A percentile compares a stretch with the other conserved stretches of the same genome.
phyloP scores from a whole-genome alignment of 2,113 vertebrate species.

The Probosciger aterrimus region DNA sequence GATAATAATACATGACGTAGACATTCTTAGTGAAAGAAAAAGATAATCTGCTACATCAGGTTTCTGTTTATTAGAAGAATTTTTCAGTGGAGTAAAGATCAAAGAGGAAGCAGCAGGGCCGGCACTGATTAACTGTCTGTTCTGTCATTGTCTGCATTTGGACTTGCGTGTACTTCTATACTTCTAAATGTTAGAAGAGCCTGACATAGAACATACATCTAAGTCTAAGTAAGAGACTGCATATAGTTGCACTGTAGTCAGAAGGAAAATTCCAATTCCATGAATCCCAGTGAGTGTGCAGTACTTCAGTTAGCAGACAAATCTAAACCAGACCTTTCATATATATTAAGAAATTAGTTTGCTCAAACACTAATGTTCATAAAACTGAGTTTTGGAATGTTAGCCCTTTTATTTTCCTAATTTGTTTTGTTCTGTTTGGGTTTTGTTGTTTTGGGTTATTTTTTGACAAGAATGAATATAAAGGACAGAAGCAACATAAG shows the following conservation, averaged over 20 bases:
- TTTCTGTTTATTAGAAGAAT: neutral
- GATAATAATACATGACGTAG: neutral
- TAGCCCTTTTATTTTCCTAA: neutral
- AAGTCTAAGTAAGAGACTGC: neutral
- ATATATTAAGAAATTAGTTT: neutral
- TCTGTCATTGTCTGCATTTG: neutral
- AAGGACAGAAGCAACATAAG: neutral
- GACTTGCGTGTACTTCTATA: neutral
- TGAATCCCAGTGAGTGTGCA: neutral
- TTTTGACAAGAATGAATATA: neutral
- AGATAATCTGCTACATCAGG: neutral
- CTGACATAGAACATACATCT: neutral
- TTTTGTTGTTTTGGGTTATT: fast-evolving
- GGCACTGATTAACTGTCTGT: neutral
- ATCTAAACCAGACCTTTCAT: neutral
- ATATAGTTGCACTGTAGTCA: neutral
- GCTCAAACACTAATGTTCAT: neutral
- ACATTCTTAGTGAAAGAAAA: neutral
- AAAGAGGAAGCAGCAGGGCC: neutral
- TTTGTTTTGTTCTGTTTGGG: neutral
- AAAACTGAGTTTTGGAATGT: neutral
- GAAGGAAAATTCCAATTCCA: neutral
- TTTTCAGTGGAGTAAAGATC: neutral
- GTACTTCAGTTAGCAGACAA: neutral
- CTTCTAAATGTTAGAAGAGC: neutral